Percentiles rank a stretch among this genome's conserved stretches.
Evolutionary conservation across 2,888 invertebrate genomes (phyloP).

Genomic region (Euclidia mi): DNA sequence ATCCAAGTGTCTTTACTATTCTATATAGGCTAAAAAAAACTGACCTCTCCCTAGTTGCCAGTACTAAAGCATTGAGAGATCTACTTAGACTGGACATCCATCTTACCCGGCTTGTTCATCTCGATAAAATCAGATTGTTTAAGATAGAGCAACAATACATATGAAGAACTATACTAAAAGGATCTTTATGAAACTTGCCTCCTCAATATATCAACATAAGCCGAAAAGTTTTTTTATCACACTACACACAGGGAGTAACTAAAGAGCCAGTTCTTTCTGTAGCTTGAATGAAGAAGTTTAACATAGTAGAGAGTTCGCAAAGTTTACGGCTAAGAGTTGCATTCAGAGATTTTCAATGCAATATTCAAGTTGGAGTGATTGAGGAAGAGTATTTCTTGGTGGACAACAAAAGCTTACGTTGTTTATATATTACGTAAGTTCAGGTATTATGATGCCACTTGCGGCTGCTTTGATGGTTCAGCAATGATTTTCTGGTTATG

Average conservation of each 20-base stretch:
- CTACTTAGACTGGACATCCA: too few species aligned
- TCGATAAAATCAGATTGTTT: too few species aligned
- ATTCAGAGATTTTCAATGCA: slow-evolving; percentile 39
- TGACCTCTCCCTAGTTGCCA: too few species aligned
- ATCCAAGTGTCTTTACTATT: too few species aligned
- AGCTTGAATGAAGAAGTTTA: slow-evolving; percentile 33
- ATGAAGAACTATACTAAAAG: slow-evolving; percentile 11
- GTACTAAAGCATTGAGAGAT: too few species aligned
- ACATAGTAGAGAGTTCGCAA: slow-evolving; percentile 42
- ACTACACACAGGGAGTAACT: slow-evolving; percentile 18
- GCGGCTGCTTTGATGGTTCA: too few species aligned
- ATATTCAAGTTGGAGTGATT: slow-evolving; percentile 30
- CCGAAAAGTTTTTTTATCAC: slow-evolving; percentile 27
- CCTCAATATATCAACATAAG: slow-evolving; percentile 23
- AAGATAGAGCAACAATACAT: background rate
- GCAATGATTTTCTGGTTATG: too few species aligned
- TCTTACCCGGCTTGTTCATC: too few species aligned
- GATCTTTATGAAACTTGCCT: slow-evolving; percentile 9
- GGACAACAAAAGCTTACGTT: background rate
- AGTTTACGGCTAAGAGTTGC: slow-evolving; percentile 42
- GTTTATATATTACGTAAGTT: background rate
- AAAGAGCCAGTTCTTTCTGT: slow-evolving; percentile 30
- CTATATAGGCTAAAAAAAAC: too few species aligned
- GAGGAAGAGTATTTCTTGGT: slow-evolving; percentile 1
- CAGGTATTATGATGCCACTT: too few species aligned